Percentiles rank a stretch among this genome's conserved stretches.
These are phyloP conservation scores for Stomorhina lunata DNA, from an alignment of 2,888 invertebrate species.

Conservation along the genomic window DNA sequence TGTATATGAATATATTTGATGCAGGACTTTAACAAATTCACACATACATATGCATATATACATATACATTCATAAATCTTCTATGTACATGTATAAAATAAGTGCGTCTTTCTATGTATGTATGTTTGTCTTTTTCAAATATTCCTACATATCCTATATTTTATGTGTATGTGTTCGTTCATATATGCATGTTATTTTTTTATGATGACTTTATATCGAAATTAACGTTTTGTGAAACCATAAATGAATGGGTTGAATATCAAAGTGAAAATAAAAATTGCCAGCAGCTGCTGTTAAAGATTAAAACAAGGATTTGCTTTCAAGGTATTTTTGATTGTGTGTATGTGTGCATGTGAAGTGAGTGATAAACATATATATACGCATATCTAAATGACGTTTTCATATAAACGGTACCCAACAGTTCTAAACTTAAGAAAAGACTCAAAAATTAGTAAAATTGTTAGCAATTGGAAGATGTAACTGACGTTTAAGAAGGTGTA, in stretches of 20 bases:
- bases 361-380: not conserved
- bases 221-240: slow-evolving; percentile 62
- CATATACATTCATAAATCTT: too few relatives aligned
- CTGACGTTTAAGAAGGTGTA: too few relatives aligned
- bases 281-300: slow-evolving; percentile 55
- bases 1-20: not conserved
- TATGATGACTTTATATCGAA: slow-evolving; percentile 54
- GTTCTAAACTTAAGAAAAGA: too few relatives aligned
- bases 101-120: too few relatives aligned
- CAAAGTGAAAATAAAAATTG: slow-evolving; percentile 49
- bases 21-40: too few relatives aligned
- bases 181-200: not conserved
- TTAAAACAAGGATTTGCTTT: slow-evolving; percentile 52
- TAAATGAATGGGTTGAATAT: slow-evolving; percentile 55
- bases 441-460: too few relatives aligned
- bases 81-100: too few relatives aligned
- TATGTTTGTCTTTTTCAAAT: not conserved
- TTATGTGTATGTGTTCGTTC: not conserved
- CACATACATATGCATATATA: not conserved
- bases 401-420: too few relatives aligned
- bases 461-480: too few relatives aligned
- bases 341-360: not conserved
- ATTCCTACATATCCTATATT: not conserved
- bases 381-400: too few relatives aligned
- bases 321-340: not conserved